Percentiles rank a stretch among this genome's conserved stretches.
Evolutionary conservation across 37 sponge, comb jelly and placozoan species (phyloP).

Genomic region (Mnemiopsis leidyi): DNA sequence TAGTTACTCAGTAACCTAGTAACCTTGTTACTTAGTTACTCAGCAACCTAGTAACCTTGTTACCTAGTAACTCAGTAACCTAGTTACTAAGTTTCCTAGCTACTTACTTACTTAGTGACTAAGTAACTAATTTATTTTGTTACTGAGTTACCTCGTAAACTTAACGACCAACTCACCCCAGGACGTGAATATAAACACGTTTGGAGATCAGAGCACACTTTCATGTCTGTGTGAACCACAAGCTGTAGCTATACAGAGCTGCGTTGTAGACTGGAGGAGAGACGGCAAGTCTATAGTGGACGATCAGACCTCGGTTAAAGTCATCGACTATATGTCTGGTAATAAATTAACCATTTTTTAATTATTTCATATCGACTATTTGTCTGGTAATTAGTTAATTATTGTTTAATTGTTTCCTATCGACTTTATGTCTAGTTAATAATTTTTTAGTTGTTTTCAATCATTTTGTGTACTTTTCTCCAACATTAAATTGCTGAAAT

Average conservation of each 20-base stretch:
- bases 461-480: too few species aligned
- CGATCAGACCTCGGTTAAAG: not conserved
- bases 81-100: too few species aligned
- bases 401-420: too few species aligned
- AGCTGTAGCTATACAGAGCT: not conserved
- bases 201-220: constrained; percentile 25
- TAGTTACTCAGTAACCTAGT: too few species aligned
- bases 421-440: not conserved
- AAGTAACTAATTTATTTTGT: not conserved
- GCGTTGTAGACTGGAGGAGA: not conserved
- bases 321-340: not conserved
- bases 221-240: constrained; percentile 28
- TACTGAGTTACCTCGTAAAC: not conserved
- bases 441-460: too few species aligned
- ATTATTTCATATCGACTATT: not conserved
- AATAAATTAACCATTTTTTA: too few species aligned
- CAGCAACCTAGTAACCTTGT: too few species aligned
- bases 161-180: not conserved
- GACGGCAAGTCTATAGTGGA: not conserved
- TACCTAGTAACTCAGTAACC: too few species aligned
- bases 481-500: too few species aligned
- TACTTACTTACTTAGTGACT: not conserved
- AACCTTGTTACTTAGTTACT: too few species aligned
- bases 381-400: not conserved
- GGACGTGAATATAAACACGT: not conserved